Conservation (phyloP, 1,140 invertebrate species). For the Achatina immaculata region DNA sequence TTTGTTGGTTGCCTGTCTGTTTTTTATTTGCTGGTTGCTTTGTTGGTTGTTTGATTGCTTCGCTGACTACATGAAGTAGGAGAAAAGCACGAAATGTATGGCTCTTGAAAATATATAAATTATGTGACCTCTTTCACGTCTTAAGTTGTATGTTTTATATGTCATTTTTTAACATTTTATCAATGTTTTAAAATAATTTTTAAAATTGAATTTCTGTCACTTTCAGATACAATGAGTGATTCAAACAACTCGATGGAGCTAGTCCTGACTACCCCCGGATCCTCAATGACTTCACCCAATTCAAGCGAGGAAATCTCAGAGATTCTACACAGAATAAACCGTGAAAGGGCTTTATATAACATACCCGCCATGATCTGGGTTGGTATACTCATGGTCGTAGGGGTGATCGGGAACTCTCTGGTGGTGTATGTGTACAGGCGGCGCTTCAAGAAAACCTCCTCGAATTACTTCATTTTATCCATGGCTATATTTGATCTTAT, state of each 20-base stretch:
- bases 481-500: constrained; percentile 63
- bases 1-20: no score
- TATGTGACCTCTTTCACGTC: no score
- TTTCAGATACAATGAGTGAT: neutral
- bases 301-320: neutral
- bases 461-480: constrained; percentile 60
- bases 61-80: no score
- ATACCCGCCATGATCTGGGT: constrained; percentile 55
- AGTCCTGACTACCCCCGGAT: neutral
- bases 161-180: neutral
- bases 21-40: no score
- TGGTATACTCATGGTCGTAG: constrained; percentile 50
- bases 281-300: constrained; percentile 1
- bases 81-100: no score
- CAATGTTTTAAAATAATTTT: no score
- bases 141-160: no score
- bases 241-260: neutral
- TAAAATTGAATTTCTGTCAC: no score
- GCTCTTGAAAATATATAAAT: no score
- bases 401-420: constrained; percentile 54
- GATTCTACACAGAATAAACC: constrained; percentile 44
- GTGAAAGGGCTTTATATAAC: constrained; percentile 48
- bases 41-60: no score
- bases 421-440: constrained; percentile 57
- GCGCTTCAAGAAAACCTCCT: constrained; percentile 55